A percentile compares a stretch with the other conserved stretches of the same genome.
These are phyloP conservation scores for Lordiphosa stackelbergi DNA, from an alignment of 1,140 invertebrate species.

Conservation along the genomic window DNA sequence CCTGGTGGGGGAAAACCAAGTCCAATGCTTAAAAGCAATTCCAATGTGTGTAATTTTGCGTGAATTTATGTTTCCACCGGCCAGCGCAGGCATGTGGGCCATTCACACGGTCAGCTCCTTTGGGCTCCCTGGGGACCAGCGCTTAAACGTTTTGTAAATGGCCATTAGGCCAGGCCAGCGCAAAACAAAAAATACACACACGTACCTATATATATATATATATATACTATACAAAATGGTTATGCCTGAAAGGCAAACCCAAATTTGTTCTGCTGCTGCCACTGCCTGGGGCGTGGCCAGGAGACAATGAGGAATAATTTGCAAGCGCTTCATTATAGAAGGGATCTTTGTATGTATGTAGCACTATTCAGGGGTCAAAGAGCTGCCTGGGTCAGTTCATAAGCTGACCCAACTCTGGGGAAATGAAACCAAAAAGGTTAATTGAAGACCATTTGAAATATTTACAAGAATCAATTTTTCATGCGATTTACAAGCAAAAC, in stretches of 20 bases:
- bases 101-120: conserved; percentile 34
- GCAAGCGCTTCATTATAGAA: no score
- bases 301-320: conserved; percentile 41
- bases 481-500: no score
- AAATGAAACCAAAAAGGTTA: no score
- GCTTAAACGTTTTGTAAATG: conserved; percentile 15
- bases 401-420: no score
- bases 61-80: conserved; percentile 41
- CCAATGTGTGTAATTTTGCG: conserved; percentile 49
- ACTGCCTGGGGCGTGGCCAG: conserved; percentile 28
- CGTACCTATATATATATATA: no score
- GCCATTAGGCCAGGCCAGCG: conserved; percentile 6
- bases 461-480: neutral
- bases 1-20: neutral
- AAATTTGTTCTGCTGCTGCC: no score
- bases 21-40: conserved; percentile 23
- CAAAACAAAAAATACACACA: no score
- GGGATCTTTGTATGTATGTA: no score
- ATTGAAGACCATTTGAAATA: conserved; percentile 1
- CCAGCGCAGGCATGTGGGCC: conserved; percentile 35
- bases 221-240: no score
- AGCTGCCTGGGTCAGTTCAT: conserved; percentile 11
- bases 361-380: conserved; percentile 17
- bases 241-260: no score
- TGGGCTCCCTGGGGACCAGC: conserved; percentile 5